Evolutionary conservation across 2,113 vertebrate species (phyloP), one percentile per base, ranked within the genome.

Genomic region (Ptychochromis oligacanthus): DNA sequence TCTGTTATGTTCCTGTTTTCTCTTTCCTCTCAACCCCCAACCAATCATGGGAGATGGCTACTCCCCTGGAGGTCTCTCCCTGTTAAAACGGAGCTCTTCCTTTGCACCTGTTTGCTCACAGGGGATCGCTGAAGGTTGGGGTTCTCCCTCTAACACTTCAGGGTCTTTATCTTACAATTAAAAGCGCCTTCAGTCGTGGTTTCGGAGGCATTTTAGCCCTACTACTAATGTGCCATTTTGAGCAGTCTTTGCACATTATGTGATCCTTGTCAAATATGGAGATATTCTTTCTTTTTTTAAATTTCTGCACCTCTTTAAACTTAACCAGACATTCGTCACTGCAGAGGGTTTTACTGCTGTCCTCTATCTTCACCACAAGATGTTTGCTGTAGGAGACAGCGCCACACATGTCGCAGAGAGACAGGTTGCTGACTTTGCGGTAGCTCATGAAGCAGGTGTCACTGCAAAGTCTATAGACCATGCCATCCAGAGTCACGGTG

Each of bases 291-390:
- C n/a, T 15, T 52, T 70, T 28, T 55, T 18, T 18, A 4, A 54
- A 31, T 59, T 79, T 62, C 72, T 17, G 17, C 9, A 91, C 91
- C 89, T 89, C 64, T 76, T 93, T 93, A 65, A 86, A 72, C 65
- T 74, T 82, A 40, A 87, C 26, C 58, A 93, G 65, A 89, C 91
- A 93, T 12, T 84, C 24, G 5, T 84, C 80, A 0, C 84, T 82
- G 65, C 91, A 93, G 70, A 90, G 3, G 22, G 4, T 62, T 57
- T 80, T 84, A 10, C 49, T 26, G 70, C 36, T 10, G 4, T 76
- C 80, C 3, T 86, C 70, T 17, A 3, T 7, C 82, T 60, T 78
- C 59, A 87, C 38, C 7, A 11, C 0, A 7, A 83, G 52, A 1
- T 3, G 22, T 3, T 6, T 22, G 9, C 0, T 4, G 15, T 0